Percentiles rank a stretch among this genome's conserved stretches.
Conservation (phyloP, 2,113 vertebrate species). For the Corvus moneduloides region DNA sequence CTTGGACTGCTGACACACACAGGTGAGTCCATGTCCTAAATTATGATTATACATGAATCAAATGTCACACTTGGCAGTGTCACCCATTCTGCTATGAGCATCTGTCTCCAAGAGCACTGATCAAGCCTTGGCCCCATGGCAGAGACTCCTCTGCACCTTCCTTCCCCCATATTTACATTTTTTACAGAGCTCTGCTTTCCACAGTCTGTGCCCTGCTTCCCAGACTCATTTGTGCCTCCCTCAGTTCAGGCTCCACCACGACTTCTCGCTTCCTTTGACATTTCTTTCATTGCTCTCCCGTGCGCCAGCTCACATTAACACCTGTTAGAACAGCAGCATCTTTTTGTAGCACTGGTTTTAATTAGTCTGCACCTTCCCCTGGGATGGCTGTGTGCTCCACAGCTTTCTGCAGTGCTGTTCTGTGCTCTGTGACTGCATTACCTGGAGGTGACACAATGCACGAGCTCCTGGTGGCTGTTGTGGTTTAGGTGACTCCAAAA, state of each 20-base stretch:
- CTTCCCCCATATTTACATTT: neutral
- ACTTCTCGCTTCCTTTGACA: neutral
- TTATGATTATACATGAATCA: rapidly evolving
- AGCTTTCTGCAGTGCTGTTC: conserved; percentile 10
- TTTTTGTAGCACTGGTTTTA: conserved; percentile 34
- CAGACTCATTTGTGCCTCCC: neutral
- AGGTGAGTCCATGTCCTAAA: neutral
- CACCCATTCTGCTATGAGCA: neutral
- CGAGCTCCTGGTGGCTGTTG: neutral
- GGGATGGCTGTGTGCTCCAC: neutral
- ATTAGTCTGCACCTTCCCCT: conserved; percentile 29
- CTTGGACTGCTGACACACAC: neutral
- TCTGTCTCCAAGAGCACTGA: neutral
- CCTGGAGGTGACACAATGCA: neutral
- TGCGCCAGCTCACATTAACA: neutral
- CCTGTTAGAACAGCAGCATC: conserved; percentile 25
- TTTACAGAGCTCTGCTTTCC: neutral
- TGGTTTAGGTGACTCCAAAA: neutral
- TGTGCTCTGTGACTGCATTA: rapidly evolving
- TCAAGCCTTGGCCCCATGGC: neutral
- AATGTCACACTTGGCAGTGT: neutral
- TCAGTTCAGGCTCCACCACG: neutral
- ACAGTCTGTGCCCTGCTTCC: neutral
- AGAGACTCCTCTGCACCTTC: neutral
- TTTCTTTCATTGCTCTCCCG: conserved; percentile 28